A percentile compares a stretch with the other conserved stretches of the same genome.
These are phyloP conservation scores for Leptarthrus brevirostris DNA, from an alignment of 2,888 invertebrate species.

Conservation along the genomic window DNA sequence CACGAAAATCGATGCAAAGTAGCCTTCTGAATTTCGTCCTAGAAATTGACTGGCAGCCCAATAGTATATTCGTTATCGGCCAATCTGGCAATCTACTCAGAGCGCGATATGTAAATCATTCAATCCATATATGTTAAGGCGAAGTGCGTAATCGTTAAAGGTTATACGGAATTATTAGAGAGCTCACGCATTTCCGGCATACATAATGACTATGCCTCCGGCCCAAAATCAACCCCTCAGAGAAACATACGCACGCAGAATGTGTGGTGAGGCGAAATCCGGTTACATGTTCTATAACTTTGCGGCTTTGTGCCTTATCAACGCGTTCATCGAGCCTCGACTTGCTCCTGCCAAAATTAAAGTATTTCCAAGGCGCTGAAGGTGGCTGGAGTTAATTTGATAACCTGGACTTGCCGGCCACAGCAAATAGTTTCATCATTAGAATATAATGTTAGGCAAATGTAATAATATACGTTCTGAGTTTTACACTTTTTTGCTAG, in stretches of 20 bases:
- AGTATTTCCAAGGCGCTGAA: not conserved
- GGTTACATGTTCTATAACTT: conserved; percentile 53
- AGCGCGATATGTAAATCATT: conserved; percentile 52
- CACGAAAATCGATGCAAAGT: conserved; percentile 13
- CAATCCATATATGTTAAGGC: conserved; percentile 48
- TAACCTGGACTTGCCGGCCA: conserved; percentile 1
- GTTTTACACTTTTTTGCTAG: no score
- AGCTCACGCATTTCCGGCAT: conserved; percentile 54
- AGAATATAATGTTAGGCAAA: no score
- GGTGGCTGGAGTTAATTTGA: conserved; percentile 20
- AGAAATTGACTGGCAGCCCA: not conserved
- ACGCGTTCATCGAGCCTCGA: conserved; percentile 45
- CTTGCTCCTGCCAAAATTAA: not conserved
- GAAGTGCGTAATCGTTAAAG: conserved; percentile 50
- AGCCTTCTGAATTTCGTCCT: not conserved
- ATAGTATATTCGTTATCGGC: not conserved
- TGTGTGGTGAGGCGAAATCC: conserved; percentile 50
- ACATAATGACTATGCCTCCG: conserved; percentile 17
- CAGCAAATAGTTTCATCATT: not conserved
- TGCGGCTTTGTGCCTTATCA: conserved; percentile 51
- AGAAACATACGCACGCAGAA: conserved; percentile 30
- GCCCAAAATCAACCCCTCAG: not conserved
- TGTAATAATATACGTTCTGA: no score
- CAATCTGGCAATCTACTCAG: conserved; percentile 18
- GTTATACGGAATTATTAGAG: conserved; percentile 52